phyloP scores from a whole-genome alignment of 2,113 vertebrate genomes.

The Dicerorhinus sumatrensis region DNA sequence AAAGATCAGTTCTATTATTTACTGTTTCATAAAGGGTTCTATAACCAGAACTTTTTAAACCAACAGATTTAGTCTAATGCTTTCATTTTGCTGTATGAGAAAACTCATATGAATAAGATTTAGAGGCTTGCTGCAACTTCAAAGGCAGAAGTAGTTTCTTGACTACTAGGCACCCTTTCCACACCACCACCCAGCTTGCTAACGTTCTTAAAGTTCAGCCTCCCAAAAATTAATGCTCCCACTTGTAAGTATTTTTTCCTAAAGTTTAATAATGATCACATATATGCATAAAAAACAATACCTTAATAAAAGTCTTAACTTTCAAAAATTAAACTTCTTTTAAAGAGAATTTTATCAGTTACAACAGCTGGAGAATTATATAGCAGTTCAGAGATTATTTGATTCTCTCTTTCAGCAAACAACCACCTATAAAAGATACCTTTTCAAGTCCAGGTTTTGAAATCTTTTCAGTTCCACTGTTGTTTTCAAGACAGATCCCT shows the following conservation, averaged over 20 bases:
- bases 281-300: not conserved
- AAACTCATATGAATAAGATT: not conserved
- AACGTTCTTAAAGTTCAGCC: not conserved
- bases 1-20: not conserved
- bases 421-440: constrained; percentile 83
- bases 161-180: not conserved
- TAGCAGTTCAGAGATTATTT: not conserved
- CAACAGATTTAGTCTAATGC: not conserved
- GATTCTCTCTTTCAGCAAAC: constrained; percentile 35
- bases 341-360: not conserved
- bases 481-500: constrained; percentile 98
- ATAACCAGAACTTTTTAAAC: not conserved
- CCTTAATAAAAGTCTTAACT: not conserved
- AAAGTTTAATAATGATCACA: constrained; percentile 20
- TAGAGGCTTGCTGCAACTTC: not conserved
- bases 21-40: not conserved
- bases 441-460: constrained; percentile 93
- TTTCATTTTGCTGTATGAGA: not conserved
- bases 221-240: not conserved
- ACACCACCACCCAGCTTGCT: not conserved
- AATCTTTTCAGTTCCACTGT: constrained; percentile 92
- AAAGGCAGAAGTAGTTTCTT: not conserved
- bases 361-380: not conserved
- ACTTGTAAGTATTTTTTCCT: not conserved
- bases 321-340: constrained; percentile 41